Base-by-base conservation (phyloP, 2,888 invertebrate genomes). In the Drosophila yooni region DNA sequence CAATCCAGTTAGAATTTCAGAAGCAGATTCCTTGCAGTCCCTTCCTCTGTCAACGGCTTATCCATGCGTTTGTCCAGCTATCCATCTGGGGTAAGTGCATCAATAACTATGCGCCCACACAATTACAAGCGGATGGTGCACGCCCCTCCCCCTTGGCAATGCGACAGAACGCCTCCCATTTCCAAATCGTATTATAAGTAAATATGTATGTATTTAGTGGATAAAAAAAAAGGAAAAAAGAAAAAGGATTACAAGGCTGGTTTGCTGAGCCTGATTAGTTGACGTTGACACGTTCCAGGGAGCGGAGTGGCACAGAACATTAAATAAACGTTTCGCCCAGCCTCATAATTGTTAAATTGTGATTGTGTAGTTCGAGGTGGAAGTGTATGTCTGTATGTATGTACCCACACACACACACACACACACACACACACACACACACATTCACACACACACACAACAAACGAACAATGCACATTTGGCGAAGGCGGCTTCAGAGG, bases 231-330 rank as follows among this genome's bases (percentile, higher is more conserved):
- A 2, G 11, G 3, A 43, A 21, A 21, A 11, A 21, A 21, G 36
- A 21, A 62, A 76, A 71, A 72, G 66, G 72, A 71, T 65, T 71
- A 62, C 62, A 36, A 27, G 40, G 57, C 10, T n/a, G 67, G 50
- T 51, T 54, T 50, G 52, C 59, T 43, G 53, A 67, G 62, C 54
- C 69, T 79, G 74, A 89, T 89, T 81, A 76, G 81, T 65, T 70
- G 61, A 69, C 65, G 82, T 83, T 84, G 84, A 87, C 88, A 85
- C 88, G 77, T 88, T 89, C 77, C 80, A 38, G 43, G 63, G 69
- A 88, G 60, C 54, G 61, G 64, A 62, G 46, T 34, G 51, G 36
- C 25, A 27, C 25, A 18, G 51, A 68, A 70, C 62, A 61, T 48
- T 70, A 40, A 59, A 69, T 60, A 75, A 75, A 70, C 59, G 74